Conservation (phyloP, 2,888 invertebrate species). For the Volucella zonaria region DNA sequence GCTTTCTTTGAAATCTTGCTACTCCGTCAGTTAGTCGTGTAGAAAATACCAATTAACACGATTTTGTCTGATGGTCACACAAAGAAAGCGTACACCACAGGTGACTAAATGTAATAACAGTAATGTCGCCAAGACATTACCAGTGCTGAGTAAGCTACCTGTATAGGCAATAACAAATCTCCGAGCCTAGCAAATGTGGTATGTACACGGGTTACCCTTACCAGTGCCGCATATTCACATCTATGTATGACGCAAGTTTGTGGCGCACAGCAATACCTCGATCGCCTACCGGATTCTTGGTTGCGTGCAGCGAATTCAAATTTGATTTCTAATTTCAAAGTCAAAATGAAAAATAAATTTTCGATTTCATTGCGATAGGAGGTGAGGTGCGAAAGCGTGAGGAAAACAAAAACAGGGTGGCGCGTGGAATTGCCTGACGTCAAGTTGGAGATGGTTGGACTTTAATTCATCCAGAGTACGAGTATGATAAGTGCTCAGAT, state of each 20-base stretch:
- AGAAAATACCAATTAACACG: constrained; percentile 36
- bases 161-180: too few species aligned
- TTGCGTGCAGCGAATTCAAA: constrained; percentile 53
- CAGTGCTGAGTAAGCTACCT: not conserved
- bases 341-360: constrained; percentile 29
- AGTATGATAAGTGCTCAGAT: too few species aligned
- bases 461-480: too few species aligned
- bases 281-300: constrained; percentile 58
- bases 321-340: constrained; percentile 50
- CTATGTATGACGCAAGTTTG: constrained; percentile 48
- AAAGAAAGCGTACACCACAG: constrained; percentile 43
- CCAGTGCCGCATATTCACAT: not conserved
- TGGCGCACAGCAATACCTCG: constrained; percentile 17
- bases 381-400: constrained; percentile 3
- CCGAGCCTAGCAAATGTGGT: not conserved
- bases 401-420: constrained; percentile 14
- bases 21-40: not conserved
- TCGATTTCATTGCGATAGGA: constrained; percentile 32
- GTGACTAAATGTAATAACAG: constrained; percentile 49
- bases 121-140: constrained; percentile 27
- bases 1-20: not conserved
- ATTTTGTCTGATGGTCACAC: constrained; percentile 10
- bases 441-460: too few species aligned
- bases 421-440: constrained; percentile 20
- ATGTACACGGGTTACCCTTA: constrained; percentile 17